Evolutionary conservation across 2,888 invertebrate species (phyloP).

Genomic region (Geophilus truncorum): DNA sequence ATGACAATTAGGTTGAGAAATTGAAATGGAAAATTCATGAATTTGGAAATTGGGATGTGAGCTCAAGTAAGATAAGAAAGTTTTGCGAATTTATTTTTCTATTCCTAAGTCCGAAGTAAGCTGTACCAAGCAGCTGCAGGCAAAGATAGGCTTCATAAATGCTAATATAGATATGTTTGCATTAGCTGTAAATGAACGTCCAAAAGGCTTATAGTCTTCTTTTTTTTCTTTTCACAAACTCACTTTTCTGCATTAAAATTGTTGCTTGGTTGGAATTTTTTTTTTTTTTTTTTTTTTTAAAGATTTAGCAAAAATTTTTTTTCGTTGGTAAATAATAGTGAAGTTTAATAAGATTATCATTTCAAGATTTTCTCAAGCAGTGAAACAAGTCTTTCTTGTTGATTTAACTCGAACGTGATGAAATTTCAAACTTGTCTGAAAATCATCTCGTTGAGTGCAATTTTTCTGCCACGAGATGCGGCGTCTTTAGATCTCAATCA

Average conservation of each 20-base stretch:
- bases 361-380: neutral
- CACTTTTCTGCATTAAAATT: neutral
- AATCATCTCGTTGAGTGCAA: constrained; percentile 9
- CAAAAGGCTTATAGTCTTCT: neutral
- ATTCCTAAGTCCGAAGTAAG: constrained; percentile 21
- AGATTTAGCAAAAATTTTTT: no score
- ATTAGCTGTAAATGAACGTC: constrained; percentile 14
- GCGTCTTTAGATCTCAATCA: constrained; percentile 18
- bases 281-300: neutral
- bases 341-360: neutral
- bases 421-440: constrained; percentile 7
- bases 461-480: constrained; percentile 1
- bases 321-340: neutral
- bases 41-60: constrained; percentile 22
- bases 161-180: constrained; percentile 10
- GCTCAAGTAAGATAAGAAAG: constrained; percentile 27
- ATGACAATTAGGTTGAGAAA: constrained; percentile 22
- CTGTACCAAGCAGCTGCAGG: constrained; percentile 21
- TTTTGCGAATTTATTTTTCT: constrained; percentile 27
- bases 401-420: neutral
- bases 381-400: neutral
- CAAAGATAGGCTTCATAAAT: constrained; percentile 25
- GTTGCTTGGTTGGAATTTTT: neutral
- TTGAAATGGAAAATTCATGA: constrained; percentile 27
- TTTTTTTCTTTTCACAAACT: neutral